Evolutionary conservation across 1,140 invertebrate species (phyloP).

Genomic region (Hycleus cichorii): DNA sequence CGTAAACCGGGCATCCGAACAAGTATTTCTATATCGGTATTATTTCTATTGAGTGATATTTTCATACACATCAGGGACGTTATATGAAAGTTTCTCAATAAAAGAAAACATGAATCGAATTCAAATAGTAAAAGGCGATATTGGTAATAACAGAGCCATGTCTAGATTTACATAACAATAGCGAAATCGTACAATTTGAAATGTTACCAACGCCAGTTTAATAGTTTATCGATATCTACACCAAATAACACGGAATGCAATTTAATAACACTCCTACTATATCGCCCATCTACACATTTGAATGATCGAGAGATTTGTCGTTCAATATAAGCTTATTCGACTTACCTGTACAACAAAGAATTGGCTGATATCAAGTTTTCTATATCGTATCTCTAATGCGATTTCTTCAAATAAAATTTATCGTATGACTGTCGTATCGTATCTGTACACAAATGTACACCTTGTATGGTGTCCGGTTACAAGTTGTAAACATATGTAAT

Average conservation of each 20-base stretch:
- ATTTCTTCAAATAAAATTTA: too few relatives aligned
- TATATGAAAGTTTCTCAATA: constrained; percentile 14
- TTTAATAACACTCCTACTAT: too few relatives aligned
- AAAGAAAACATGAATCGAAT: constrained; percentile 12
- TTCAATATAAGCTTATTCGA: too few relatives aligned
- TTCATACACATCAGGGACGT: constrained; percentile 7
- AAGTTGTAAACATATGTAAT: constrained; percentile 9
- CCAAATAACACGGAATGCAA: too few relatives aligned
- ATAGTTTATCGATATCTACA: too few relatives aligned
- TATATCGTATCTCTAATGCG: too few relatives aligned
- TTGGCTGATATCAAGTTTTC: too few relatives aligned
- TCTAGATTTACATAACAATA: constrained; percentile 18
- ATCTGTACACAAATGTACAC: constrained; percentile 6
- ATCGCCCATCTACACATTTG: too few relatives aligned
- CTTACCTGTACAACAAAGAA: too few relatives aligned
- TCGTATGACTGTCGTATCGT: too few relatives aligned
- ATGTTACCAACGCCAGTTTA: background rate
- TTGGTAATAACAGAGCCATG: constrained; percentile 17
- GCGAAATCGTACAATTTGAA: constrained; percentile 13
- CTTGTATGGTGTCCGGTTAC: constrained; percentile 10
- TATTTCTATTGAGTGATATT: constrained; percentile 10
- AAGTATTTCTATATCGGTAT: constrained; percentile 4
- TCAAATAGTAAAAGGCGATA: constrained; percentile 17
- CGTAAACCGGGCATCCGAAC: background rate
- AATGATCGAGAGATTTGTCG: too few relatives aligned